Evolutionary conservation across 92 coral and sea anemone genomes (phyloP).

Genomic region (Bergia sp.): DNA sequence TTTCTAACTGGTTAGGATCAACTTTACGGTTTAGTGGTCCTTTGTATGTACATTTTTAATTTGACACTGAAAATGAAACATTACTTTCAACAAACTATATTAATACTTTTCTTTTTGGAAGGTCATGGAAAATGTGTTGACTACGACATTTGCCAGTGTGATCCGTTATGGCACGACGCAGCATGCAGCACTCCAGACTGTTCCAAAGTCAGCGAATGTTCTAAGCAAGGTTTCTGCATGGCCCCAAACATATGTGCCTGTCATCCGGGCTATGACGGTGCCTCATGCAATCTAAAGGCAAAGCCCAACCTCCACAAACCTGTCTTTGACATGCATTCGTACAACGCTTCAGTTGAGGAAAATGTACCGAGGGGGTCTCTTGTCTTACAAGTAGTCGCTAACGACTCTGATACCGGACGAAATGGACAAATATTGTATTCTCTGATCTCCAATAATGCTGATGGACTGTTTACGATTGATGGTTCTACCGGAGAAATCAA

Average conservation of each 20-base stretch:
- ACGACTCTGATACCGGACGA: conserved; percentile 72
- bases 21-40: too few relatives aligned
- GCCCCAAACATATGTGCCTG: conserved; percentile 71
- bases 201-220: conserved; percentile 63
- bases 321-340: conserved; percentile 40
- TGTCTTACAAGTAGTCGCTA: conserved; percentile 62
- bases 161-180: conserved; percentile 66
- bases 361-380: conserved; percentile 54
- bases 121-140: conserved; percentile 73
- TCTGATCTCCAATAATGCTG: conserved; percentile 37
- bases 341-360: conserved; percentile 70
- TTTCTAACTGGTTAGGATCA: too few relatives aligned
- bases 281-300: conserved; percentile 54
- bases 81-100: too few relatives aligned
- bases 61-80: too few relatives aligned
- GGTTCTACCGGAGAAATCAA: conserved; percentile 57
- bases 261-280: conserved; percentile 71
- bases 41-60: too few relatives aligned
- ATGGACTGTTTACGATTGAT: conserved; percentile 57
- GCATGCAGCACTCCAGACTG: conserved; percentile 78
- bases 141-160: conserved; percentile 61
- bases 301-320: conserved; percentile 66
- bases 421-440: conserved; percentile 62
- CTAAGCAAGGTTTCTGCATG: conserved; percentile 71
- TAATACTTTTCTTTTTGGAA: background rate